Percentiles rank a stretch among this genome's conserved stretches.
phyloP scores from a whole-genome alignment of 2,797 vertebrate genomes.

The Bradypodion pumilum region DNA sequence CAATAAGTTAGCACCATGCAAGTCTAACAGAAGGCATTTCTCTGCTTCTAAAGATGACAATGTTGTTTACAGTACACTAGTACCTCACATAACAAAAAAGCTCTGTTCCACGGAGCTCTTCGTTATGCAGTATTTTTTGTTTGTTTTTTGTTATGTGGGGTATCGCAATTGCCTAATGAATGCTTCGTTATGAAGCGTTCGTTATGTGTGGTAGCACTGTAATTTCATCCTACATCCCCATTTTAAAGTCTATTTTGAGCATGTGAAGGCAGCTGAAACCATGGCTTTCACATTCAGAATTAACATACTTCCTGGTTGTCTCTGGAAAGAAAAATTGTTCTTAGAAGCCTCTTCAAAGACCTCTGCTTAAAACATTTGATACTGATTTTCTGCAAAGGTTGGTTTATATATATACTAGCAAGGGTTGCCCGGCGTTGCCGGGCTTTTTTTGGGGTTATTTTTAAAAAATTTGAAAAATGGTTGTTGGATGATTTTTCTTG shows the following conservation, averaged over 20 bases:
- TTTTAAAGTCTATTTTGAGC: neutral
- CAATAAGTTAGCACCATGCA: neutral
- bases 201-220: no score
- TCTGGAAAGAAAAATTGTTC: neutral
- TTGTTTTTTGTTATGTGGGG: no score
- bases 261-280: neutral
- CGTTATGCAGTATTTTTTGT: no score
- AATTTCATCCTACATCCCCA: neutral
- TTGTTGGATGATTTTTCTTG: no score
- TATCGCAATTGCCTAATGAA: no score
- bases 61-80: neutral
- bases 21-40: neutral
- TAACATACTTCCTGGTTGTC: neutral
- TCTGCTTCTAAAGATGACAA: neutral
- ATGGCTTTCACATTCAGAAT: neutral
- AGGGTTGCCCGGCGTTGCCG: no score
- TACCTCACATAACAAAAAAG: no score
- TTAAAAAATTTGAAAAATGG: no score
- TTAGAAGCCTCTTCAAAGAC: neutral
- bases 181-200: no score
- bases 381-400: neutral
- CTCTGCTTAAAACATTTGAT: neutral
- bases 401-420: neutral
- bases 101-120: no score
- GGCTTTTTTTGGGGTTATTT: no score